These are phyloP conservation scores for Dicyrtomina minuta DNA, from an alignment of 2,888 invertebrate genomes.

Conservation along the genomic window DNA sequence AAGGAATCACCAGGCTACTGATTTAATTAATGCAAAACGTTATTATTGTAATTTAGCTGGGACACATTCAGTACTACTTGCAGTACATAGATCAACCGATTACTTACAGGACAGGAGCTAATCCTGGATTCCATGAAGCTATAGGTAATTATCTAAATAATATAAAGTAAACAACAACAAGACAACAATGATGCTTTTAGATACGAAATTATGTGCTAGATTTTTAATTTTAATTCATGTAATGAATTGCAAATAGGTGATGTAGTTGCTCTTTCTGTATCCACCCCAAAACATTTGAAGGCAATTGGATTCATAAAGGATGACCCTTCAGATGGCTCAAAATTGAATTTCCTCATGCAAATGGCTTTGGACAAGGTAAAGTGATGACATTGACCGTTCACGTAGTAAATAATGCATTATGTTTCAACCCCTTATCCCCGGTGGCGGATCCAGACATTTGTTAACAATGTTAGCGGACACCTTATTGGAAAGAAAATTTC, in stretches of 20 bases:
- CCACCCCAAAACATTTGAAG: conserved; percentile 69
- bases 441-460: neutral
- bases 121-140: conserved; percentile 65
- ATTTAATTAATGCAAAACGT: neutral
- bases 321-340: conserved; percentile 59
- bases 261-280: conserved; percentile 73
- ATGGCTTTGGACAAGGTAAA: conserved; percentile 72
- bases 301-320: conserved; percentile 67
- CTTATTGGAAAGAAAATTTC: no score
- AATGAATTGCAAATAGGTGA: conserved; percentile 64
- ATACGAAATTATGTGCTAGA: no score
- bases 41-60: conserved; percentile 59
- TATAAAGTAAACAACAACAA: no score
- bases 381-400: no score
- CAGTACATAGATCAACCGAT: conserved; percentile 73
- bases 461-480: neutral
- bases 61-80: conserved; percentile 74
- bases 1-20: no score
- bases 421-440: no score
- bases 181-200: no score
- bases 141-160: conserved; percentile 2
- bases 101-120: conserved; percentile 74
- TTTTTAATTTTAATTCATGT: neutral
- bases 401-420: no score
- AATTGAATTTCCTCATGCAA: conserved; percentile 75